These are phyloP conservation scores for Mus spicilegus DNA, from an alignment of 2,113 vertebrate species.

Conservation along the genomic window DNA sequence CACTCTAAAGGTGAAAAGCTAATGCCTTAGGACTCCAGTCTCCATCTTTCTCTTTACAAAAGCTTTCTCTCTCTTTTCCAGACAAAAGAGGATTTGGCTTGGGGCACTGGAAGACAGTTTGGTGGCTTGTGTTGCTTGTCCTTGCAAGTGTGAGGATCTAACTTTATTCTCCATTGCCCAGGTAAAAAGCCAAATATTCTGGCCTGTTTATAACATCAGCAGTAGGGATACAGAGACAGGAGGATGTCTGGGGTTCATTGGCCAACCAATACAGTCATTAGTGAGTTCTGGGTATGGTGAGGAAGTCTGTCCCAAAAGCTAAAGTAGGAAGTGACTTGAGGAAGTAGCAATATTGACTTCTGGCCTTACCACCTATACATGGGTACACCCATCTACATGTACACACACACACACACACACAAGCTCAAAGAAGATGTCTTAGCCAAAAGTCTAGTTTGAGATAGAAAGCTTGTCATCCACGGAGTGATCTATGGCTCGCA, in stretches of 20 bases:
- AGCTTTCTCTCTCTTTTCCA: constrained; percentile 21
- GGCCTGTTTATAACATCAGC: neutral
- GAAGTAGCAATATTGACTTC: neutral
- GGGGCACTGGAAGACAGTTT: neutral
- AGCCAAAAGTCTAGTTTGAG: neutral
- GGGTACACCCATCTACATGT: neutral
- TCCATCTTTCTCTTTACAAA: neutral
- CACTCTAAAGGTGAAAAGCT: constrained; percentile 77
- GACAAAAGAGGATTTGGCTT: neutral
- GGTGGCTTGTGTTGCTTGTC: neutral
- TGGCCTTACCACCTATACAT: neutral
- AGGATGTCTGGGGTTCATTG: neutral
- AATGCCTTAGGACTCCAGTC: neutral
- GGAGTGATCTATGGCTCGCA: neutral
- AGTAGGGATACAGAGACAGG: neutral
- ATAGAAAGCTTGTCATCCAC: neutral
- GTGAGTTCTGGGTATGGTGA: neutral
- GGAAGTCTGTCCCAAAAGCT: neutral
- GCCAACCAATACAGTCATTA: neutral
- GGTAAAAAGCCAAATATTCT: neutral
- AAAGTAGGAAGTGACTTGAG: neutral
- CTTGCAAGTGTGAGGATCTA: no score
- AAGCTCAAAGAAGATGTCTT: neutral
- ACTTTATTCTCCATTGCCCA: neutral
- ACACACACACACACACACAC: neutral